Evolutionary conservation across 2,888 invertebrate genomes (phyloP).

Genomic region (Eristalis pertinax): DNA sequence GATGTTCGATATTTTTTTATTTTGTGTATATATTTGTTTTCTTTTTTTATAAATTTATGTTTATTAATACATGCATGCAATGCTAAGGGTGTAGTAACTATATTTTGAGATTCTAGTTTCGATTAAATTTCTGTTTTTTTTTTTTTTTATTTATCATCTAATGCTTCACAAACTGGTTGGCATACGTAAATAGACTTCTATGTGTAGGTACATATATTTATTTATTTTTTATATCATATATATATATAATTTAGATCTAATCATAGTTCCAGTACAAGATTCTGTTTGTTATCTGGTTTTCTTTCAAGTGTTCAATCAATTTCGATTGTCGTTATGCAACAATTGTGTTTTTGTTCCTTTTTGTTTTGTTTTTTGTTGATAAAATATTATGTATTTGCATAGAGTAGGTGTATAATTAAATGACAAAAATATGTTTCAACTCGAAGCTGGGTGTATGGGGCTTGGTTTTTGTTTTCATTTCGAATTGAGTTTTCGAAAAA

Average conservation of each 20-base stretch:
- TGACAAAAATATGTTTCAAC: neutral
- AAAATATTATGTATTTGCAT: slow-evolving; percentile 4
- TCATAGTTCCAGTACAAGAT: slow-evolving; percentile 25
- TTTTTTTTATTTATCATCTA: slow-evolving; percentile 14
- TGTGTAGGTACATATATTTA: slow-evolving; percentile 36
- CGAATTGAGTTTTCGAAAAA: neutral
- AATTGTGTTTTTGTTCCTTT: slow-evolving; percentile 15
- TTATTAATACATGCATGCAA: slow-evolving; percentile 11
- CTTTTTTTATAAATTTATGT: neutral
- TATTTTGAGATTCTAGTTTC: slow-evolving; percentile 66
- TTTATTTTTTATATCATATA: neutral
- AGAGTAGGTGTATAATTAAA: neutral
- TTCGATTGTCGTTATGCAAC: slow-evolving; percentile 69
- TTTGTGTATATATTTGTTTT: too few relatives aligned
- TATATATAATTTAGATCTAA: slow-evolving; percentile 6
- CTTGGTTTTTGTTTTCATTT: neutral
- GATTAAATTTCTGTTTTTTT: neutral
- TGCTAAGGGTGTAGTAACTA: slow-evolving; percentile 57
- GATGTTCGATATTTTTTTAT: neutral
- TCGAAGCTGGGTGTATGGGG: neutral
- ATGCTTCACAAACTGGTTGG: slow-evolving; percentile 16
- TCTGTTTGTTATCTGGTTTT: slow-evolving; percentile 14
- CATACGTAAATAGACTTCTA: slow-evolving; percentile 44
- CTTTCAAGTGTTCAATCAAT: slow-evolving; percentile 59
- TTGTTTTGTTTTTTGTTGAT: neutral